These are phyloP conservation scores for Phenganax stokvisi DNA, from an alignment of 92 coral and sea anemone species.

Conservation along the genomic window DNA sequence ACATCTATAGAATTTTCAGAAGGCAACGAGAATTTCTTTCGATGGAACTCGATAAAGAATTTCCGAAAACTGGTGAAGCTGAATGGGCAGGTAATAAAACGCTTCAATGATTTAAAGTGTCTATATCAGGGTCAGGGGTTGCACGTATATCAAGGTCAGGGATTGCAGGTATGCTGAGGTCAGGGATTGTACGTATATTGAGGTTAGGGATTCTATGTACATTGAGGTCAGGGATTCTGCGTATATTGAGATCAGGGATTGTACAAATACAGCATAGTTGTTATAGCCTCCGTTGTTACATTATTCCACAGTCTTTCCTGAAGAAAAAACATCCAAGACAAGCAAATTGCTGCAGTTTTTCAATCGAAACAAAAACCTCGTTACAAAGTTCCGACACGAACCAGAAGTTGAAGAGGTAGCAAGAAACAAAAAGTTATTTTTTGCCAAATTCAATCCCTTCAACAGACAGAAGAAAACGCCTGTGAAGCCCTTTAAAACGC, in stretches of 20 bases:
- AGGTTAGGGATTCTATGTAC: too few species aligned
- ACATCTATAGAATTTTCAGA: neutral
- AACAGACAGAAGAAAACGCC: neutral
- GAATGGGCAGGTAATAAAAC: neutral
- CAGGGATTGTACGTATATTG: too few species aligned
- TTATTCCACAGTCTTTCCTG: too few species aligned
- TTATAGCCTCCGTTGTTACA: too few species aligned
- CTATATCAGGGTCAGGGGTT: neutral
- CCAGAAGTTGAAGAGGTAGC: neutral
- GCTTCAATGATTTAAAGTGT: neutral
- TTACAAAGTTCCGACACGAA: neutral
- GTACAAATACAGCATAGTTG: too few species aligned
- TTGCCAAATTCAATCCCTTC: neutral
- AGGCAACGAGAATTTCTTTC: neutral
- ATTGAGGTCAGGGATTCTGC: too few species aligned
- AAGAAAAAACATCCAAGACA: neutral
- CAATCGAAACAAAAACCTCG: neutral
- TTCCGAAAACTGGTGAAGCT: neutral
- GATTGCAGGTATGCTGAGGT: too few species aligned
- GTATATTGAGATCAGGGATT: too few species aligned
- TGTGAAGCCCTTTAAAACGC: neutral
- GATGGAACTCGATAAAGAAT: neutral
- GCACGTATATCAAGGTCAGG: neutral
- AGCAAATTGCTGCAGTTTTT: neutral
- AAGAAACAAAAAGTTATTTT: neutral